phyloP scores from a whole-genome alignment of 2,888 invertebrate species.

The Leptopilina myrica region DNA sequence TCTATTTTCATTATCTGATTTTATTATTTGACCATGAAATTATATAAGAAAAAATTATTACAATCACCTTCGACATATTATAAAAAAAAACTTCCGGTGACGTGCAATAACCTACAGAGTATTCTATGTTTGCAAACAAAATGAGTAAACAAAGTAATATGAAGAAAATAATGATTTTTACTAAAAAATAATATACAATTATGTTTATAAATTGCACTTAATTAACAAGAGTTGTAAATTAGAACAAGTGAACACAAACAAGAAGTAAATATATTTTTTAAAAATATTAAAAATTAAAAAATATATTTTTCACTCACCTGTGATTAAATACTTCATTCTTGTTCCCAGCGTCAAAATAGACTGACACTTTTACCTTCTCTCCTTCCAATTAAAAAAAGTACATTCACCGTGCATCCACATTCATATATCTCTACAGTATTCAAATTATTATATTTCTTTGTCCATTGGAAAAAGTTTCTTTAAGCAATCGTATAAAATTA shows the following conservation, averaged over 20 bases:
- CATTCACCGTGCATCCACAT: conserved; percentile 6
- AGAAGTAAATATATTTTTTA: background rate
- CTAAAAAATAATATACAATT: too few species aligned
- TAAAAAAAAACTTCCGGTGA: background rate
- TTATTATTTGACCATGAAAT: background rate
- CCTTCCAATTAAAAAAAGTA: conserved; percentile 19
- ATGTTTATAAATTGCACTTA: background rate
- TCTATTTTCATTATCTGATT: background rate
- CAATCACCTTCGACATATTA: background rate
- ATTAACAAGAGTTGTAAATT: background rate
- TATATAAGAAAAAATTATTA: background rate
- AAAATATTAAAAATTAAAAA: background rate
- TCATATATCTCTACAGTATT: too few species aligned
- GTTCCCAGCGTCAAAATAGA: conserved; percentile 8
- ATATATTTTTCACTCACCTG: conserved; percentile 14
- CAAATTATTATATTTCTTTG: too few species aligned
- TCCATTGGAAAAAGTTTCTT: too few species aligned
- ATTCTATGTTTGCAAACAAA: background rate
- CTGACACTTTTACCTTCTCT: conserved; percentile 28
- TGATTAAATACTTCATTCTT: conserved; percentile 26
- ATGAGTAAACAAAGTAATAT: background rate
- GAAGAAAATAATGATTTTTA: background rate
- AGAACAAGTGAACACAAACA: background rate
- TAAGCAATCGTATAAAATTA: too few species aligned
- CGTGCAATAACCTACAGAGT: background rate